Base-by-base conservation (phyloP, 2,797 vertebrate genomes). In the Rhincodon typus region DNA sequence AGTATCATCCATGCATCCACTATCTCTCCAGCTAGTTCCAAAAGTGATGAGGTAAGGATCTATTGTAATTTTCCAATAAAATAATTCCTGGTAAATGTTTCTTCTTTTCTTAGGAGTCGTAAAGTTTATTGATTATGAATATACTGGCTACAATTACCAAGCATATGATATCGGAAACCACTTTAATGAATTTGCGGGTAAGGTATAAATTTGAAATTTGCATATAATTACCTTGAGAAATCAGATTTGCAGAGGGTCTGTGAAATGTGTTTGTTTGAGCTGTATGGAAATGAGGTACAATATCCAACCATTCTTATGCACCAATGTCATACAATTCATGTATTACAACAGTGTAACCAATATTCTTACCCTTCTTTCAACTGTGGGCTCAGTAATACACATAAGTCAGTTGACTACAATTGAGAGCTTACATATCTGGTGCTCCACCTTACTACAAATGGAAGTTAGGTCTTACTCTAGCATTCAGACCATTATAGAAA, bases 131-230 rank as follows among this genome's bases (percentile, higher is more conserved):
- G 94, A 95, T 57, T 95, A 95, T 95, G 94, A 95, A 95, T 95
- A 95, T 23, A 50, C 70, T 86, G 95, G 84, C 17, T 95, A 88
- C 77, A 95, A 95, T n/a, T 95, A 95, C 79, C 95, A 95, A 69
- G 95, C 95, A 8, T 95, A 67, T 38, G 95, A 95, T 42, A 95
- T 95, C 27, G 95, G 95, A 69, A 95, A 87, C 84, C 95, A 95
- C 79, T 95, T 95, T 62, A 95, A 95, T 70, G 95, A 95, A 70
- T 95, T 82, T 84, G 50, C 95, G 38, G 95, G 95, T 95, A 70
- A 95, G 95, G 19, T 17, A 57, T 15, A 21, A 7, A 50, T 77
- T 95, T 34, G 70, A 46, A 67, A 19, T 90, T 90, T 90, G 53
- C 62, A 90, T 19, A 34, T 3, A n/a, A 13, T 30, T 53, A 62